A percentile compares a stretch with the other conserved stretches of the same genome.
These are phyloP conservation scores for Cheumatopsyche charites DNA, from an alignment of 1,140 invertebrate species.

Conservation along the genomic window DNA sequence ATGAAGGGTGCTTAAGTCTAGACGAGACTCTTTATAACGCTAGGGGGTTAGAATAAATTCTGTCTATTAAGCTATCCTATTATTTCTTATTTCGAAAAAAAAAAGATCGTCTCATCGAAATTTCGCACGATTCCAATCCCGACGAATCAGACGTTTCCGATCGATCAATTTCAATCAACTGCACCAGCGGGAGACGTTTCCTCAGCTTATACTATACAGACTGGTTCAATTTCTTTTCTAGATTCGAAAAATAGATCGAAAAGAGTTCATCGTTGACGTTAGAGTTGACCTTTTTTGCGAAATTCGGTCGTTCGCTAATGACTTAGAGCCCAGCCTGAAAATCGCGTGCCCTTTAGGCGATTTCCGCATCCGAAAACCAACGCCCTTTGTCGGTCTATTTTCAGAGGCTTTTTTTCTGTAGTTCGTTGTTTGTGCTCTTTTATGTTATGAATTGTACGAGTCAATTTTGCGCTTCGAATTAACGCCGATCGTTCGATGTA, in stretches of 20 bases:
- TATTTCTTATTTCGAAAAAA: too few species aligned
- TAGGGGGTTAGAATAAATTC: too few species aligned
- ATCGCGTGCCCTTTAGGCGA: slow-evolving; percentile 33
- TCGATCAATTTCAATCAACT: not conserved
- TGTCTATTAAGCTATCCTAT: too few species aligned
- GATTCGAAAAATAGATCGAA: not conserved
- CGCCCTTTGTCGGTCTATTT: slow-evolving; percentile 22
- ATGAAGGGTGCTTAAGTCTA: too few species aligned
- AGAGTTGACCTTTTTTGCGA: slow-evolving; percentile 12
- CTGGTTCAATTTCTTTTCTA: not conserved
- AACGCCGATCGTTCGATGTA: too few species aligned
- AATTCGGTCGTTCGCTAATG: slow-evolving; percentile 5
- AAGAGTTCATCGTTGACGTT: slow-evolving; percentile 8
- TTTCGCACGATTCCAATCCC: too few species aligned
- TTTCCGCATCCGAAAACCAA: slow-evolving; percentile 20
- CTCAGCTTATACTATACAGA: not conserved
- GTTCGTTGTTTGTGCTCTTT: too few species aligned
- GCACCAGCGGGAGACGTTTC: not conserved
- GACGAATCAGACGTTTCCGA: not conserved
- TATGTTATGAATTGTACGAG: too few species aligned
- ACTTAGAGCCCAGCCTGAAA: slow-evolving; percentile 22
- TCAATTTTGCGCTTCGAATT: too few species aligned
- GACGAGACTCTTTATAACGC: too few species aligned
- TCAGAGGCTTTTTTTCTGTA: not conserved
- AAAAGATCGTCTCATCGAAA: too few species aligned